Evolutionary conservation across 2,797 vertebrate species (phyloP).

Genomic region (Scyliorhinus canicula): DNA sequence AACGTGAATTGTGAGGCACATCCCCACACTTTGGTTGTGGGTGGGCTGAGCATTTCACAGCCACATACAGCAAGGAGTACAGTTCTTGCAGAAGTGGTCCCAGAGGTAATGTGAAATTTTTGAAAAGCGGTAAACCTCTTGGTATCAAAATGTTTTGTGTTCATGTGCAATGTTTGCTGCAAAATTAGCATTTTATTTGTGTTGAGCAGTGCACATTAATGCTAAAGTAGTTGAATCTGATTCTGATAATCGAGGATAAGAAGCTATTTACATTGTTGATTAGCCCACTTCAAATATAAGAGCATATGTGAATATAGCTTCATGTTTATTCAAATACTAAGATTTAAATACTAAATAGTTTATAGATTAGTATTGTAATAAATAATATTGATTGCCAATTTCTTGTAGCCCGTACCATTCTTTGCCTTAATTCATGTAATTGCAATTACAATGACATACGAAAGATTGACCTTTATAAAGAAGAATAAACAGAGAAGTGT

Average conservation of each 20-base stretch:
- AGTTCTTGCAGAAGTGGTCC: not conserved
- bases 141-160: not conserved
- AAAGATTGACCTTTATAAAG: not conserved
- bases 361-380: not conserved
- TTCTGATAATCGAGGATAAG: not conserved
- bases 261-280: conserved; percentile 1
- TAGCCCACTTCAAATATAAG: not conserved
- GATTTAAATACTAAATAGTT: not conserved
- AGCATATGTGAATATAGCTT: not conserved
- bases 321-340: no score
- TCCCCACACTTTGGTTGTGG: not conserved
- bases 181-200: not conserved
- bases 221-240: not conserved
- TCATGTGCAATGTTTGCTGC: not conserved
- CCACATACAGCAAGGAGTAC: not conserved
- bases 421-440: not conserved
- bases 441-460: not conserved
- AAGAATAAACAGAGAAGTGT: not conserved
- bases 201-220: not conserved
- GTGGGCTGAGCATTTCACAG: not conserved
- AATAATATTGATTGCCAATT: conserved; percentile 14
- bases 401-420: not conserved
- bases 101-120: not conserved
- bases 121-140: not conserved
- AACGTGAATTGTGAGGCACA: not conserved